Evolutionary conservation across 2,797 vertebrate species (phyloP), one percentile per base, ranked within the genome.

Genomic region (Calcarius lapponicus): DNA sequence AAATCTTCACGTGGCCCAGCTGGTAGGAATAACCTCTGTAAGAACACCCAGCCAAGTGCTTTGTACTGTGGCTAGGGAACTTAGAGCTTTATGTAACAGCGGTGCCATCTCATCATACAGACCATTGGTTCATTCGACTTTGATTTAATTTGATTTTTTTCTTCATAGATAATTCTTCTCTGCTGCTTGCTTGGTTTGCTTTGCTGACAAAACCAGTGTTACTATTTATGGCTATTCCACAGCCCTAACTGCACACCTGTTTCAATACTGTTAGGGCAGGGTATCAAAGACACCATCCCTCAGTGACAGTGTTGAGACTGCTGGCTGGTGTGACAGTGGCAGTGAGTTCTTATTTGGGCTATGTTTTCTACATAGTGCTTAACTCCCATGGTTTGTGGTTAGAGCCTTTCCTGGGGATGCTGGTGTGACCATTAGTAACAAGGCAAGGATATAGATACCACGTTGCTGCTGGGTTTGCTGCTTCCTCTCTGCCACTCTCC

Each of bases 1-100:
- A 91, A 78, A 90, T 95, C 58, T 93, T 95, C 65, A 31, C 64
- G 60, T 84, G 62, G 88, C 71, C 60, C 92, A 93, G 88, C 93
- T 95, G 88, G 76, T 75, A 56, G 80, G 62, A 92, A 45, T 84
- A 96, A 92, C n/a, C 31, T 73, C 58, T 14, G 3, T 51, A 42
- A 90, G 70, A 94, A 66, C 25, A 90, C 53, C 12, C 34, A 81
- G 66, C 22, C 38, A 82, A 75, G 47, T 54, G 70, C 51, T 74
- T 84, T 90, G 20, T 71, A 32, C 24, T 67, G 25, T 78, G 82
- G 40, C 53, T 47, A 16, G 66, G 66, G 56, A 83, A 66, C 32
- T 14, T 21, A 11, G 13, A 28, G 14, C 47, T 81, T 67, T 75
- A 48, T 47, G 31, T 25, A 58, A 28, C 42, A 92, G 36, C 42